phyloP scores from a whole-genome alignment of 2,113 vertebrate species.

The Polypterus bichir region DNA sequence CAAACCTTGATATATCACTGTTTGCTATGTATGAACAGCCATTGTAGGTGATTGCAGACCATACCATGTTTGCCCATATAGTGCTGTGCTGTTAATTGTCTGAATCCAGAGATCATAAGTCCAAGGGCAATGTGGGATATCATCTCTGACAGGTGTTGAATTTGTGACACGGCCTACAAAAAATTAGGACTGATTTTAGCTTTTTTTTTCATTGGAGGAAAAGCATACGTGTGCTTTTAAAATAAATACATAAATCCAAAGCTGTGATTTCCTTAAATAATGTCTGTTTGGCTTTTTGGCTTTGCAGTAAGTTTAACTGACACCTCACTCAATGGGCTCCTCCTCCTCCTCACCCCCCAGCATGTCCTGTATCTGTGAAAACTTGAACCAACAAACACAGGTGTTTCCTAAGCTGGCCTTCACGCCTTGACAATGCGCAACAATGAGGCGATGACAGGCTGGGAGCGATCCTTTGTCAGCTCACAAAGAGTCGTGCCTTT shows the following conservation, averaged over 20 bases:
- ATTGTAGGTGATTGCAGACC: too few species aligned
- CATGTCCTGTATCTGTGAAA: not conserved
- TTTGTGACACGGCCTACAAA: too few species aligned
- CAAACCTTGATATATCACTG: too few species aligned
- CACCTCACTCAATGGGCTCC: not conserved
- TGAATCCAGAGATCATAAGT: too few species aligned
- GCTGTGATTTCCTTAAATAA: not conserved
- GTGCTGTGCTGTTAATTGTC: too few species aligned
- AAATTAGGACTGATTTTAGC: too few species aligned
- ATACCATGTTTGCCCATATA: too few species aligned
- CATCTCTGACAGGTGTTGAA: too few species aligned
- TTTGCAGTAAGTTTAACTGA: not conserved
- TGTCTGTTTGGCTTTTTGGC: not conserved
- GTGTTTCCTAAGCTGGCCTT: conserved; percentile 28
- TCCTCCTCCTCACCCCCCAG: too few species aligned
- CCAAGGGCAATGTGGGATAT: too few species aligned
- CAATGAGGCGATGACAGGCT: conserved; percentile 28
- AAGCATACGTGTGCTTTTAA: not conserved
- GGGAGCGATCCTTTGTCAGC: conserved; percentile 21
- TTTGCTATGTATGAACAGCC: too few species aligned
- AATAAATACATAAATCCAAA: not conserved
- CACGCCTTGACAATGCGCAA: conserved; percentile 23
- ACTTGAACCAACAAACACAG: conserved; percentile 28
- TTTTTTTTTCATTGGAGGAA: not conserved
- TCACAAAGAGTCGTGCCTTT: conserved; percentile 28